phyloP scores from a whole-genome alignment of 2,888 invertebrate species.

The Metallyticus violacea region DNA sequence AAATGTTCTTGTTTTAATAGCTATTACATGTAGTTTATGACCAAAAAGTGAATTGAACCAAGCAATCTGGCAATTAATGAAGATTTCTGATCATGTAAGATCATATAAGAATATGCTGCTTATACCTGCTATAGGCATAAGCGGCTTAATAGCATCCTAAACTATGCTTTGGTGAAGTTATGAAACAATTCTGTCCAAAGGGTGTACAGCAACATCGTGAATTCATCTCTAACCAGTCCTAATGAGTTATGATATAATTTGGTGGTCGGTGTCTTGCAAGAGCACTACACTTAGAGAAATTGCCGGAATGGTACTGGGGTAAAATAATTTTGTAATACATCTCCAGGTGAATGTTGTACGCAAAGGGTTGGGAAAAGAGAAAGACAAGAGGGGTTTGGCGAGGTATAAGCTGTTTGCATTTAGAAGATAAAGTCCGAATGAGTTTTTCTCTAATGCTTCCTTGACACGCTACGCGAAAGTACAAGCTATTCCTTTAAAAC shows the following conservation, averaged over 20 bases:
- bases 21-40: too few relatives aligned
- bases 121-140: too few relatives aligned
- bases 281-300: neutral
- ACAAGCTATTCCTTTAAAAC: neutral
- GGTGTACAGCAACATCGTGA: neutral
- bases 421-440: neutral
- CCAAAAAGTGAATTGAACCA: too few relatives aligned
- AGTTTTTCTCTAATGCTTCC: neutral
- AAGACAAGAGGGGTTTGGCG: neutral
- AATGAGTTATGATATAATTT: neutral
- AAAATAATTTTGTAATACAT: neutral
- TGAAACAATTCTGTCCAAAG: too few relatives aligned
- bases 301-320: neutral
- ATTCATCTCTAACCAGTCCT: neutral
- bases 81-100: too few relatives aligned
- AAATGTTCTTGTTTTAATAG: too few relatives aligned
- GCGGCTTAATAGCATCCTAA: too few relatives aligned
- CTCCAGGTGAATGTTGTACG: neutral
- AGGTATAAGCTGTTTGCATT: neutral
- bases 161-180: too few relatives aligned
- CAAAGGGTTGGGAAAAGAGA: neutral
- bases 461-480: neutral
- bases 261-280: neutral
- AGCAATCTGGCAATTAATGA: too few relatives aligned
- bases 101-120: too few relatives aligned